Evolutionary conservation across 2,888 invertebrate species (phyloP).

Genomic region (Drosophila subquinaria): DNA sequence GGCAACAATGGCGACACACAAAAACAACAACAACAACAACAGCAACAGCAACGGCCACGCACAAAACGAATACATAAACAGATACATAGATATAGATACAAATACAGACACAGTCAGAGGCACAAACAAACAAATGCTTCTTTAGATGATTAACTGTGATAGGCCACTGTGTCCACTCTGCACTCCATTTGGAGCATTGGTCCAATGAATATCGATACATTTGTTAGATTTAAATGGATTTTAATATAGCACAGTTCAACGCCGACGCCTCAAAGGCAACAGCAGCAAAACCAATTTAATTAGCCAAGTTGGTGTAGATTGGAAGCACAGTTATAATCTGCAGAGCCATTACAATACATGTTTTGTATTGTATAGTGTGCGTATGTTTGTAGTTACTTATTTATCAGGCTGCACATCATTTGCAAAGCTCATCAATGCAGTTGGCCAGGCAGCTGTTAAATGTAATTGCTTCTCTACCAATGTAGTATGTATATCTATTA

Average conservation of each 20-base stretch:
- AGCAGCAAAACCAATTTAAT: slow-evolving; percentile 70
- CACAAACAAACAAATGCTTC: slow-evolving; percentile 66
- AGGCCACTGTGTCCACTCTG: slow-evolving; percentile 49
- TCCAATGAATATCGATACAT: slow-evolving; percentile 67
- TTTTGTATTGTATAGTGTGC: slow-evolving; percentile 1
- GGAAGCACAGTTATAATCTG: slow-evolving; percentile 54
- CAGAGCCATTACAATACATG: slow-evolving; percentile 51
- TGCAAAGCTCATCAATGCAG: slow-evolving; percentile 66
- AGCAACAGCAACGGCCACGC: slow-evolving; percentile 27
- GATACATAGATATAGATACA: slow-evolving; percentile 28
- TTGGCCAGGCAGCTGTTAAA: slow-evolving; percentile 61
- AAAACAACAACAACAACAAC: slow-evolving; percentile 16
- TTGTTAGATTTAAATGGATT: slow-evolving; percentile 75
- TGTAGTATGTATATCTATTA: slow-evolving; percentile 42
- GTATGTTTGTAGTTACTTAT: slow-evolving; percentile 20
- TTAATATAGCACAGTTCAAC: slow-evolving; percentile 62
- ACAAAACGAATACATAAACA: slow-evolving; percentile 39
- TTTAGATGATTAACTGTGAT: slow-evolving; percentile 80
- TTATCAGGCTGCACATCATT: slow-evolving; percentile 53
- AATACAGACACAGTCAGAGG: slow-evolving; percentile 13
- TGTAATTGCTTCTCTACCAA: slow-evolving; percentile 69
- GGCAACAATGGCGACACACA: slow-evolving; percentile 76
- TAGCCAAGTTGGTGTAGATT: slow-evolving; percentile 48
- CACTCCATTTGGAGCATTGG: slow-evolving; percentile 29
- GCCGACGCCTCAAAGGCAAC: slow-evolving; percentile 32